Percentiles rank a stretch among this genome's conserved stretches.
Conservation (phyloP, 2,797 vertebrate species). For the Scolopax bukidnonensis region DNA sequence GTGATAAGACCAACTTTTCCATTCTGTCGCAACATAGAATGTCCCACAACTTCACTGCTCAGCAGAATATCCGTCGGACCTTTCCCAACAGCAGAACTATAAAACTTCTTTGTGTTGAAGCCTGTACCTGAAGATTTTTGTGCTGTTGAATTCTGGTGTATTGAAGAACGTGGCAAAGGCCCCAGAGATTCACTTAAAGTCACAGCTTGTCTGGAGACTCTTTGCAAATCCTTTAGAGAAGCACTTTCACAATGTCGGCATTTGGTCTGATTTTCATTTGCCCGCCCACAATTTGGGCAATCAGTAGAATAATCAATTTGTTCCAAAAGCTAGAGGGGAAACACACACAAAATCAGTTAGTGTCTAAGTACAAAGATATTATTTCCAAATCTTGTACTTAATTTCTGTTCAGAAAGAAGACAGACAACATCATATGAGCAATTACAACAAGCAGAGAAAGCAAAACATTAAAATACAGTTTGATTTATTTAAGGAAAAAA, state of each 20-base stretch:
- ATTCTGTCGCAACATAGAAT: slow-evolving; percentile 79
- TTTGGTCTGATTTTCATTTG: slow-evolving; percentile 81
- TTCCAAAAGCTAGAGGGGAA: slow-evolving; percentile 74
- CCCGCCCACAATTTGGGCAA: slow-evolving; percentile 84
- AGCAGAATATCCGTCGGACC: slow-evolving; percentile 77
- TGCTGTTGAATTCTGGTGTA: slow-evolving; percentile 82
- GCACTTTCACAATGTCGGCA: slow-evolving; percentile 83
- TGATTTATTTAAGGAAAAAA: neutral
- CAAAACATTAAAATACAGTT: neutral
- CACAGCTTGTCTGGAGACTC: slow-evolving; percentile 75
- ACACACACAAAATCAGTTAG: neutral
- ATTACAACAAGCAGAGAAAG: neutral
- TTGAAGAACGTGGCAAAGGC: slow-evolving; percentile 83
- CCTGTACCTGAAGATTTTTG: slow-evolving; percentile 79
- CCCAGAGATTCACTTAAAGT: slow-evolving; percentile 72
- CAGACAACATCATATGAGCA: neutral
- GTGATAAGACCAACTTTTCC: slow-evolving; percentile 77
- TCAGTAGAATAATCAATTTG: slow-evolving; percentile 75
- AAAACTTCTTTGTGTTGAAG: slow-evolving; percentile 84
- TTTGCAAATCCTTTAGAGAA: slow-evolving; percentile 76
- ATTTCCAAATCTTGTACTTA: neutral
- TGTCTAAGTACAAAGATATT: neutral
- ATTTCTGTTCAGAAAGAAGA: neutral
- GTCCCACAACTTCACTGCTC: slow-evolving; percentile 77
- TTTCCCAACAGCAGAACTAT: slow-evolving; percentile 76